These are phyloP conservation scores for Dendrolimus punctatus DNA, from an alignment of 1,140 invertebrate species.

Conservation along the genomic window DNA sequence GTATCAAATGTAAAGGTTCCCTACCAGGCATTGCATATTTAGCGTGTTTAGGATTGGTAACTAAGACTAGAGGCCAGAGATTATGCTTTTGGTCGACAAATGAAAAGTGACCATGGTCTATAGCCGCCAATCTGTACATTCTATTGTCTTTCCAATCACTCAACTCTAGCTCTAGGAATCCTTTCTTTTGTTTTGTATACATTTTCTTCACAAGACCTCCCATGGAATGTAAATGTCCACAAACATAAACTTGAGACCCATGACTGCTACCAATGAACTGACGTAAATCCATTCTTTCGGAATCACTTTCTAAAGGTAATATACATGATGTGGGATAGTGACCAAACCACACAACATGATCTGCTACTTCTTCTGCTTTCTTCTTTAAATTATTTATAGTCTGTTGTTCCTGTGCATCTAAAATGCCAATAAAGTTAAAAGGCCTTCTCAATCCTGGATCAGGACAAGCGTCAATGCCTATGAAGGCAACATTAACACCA, in stretches of 20 bases:
- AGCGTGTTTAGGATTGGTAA: slow-evolving; percentile 93
- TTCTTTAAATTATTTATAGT: slow-evolving; percentile 56
- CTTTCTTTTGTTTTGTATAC: slow-evolving; percentile 88
- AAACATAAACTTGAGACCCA: slow-evolving; percentile 80
- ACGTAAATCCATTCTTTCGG: slow-evolving; percentile 70
- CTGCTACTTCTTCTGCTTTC: slow-evolving; percentile 47
- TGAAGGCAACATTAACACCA: slow-evolving; percentile 81
- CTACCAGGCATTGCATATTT: slow-evolving; percentile 80
- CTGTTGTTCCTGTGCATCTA: slow-evolving; percentile 78
- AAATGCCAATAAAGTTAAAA: slow-evolving; percentile 93
- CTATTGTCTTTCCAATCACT: slow-evolving; percentile 96
- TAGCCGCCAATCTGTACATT: slow-evolving; percentile 86
- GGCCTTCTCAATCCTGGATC: slow-evolving; percentile 89
- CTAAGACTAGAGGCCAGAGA: slow-evolving; percentile 86
- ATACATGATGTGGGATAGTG: slow-evolving; percentile 96
- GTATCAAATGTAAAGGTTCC: slow-evolving; percentile 81
- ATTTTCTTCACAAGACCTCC: slow-evolving; percentile 85
- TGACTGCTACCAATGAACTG: slow-evolving; percentile 71
- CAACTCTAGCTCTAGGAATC: slow-evolving; percentile 92
- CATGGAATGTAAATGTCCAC: slow-evolving; percentile 92
- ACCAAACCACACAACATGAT: slow-evolving; percentile 80
- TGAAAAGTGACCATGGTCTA: slow-evolving; percentile 93
- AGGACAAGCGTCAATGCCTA: slow-evolving; percentile 91
- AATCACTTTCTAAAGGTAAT: slow-evolving; percentile 71
- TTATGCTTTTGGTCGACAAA: slow-evolving; percentile 86